Evolutionary conservation across 1,140 invertebrate species (phyloP), one percentile per base, ranked within the genome.

Genomic region (Neodiprion lecontei): DNA sequence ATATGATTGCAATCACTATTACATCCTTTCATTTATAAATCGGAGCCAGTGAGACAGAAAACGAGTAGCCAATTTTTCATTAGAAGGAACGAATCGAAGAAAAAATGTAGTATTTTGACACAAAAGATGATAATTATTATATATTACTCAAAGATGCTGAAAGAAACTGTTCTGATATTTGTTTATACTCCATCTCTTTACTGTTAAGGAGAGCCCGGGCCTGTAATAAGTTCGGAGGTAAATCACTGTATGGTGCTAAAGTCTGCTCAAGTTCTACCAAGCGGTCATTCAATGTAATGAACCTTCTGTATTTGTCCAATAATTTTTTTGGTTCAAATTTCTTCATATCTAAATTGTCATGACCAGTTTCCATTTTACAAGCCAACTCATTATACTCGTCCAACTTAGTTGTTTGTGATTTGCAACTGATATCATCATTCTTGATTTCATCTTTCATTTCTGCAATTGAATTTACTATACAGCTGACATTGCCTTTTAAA

Each of bases 141-240:
- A 61, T 61, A 9, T 14, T 12, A 61, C 53, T 61, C 11, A 9
- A 17, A 61, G 11, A 61, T 61, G 53, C n/a, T 14, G 4, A 4
- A 12, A 61, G 11, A 61, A 12, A 7, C 9, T 5, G 11, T 61
- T 7, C n/a, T 40, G 28, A 14, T 47, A 85, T 73, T 49, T 80
- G 76, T 67, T 84, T 76, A 10, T 84, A 81, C 21, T 86, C 84
- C 70, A 78, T 77, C 61, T 77, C 80, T 75, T 85, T 84, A 40
- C 72, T 67, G 72, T 83, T 80, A 14, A 88, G n/a, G 14, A 80
- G 28, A 61, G 80, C 73, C 80, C 83, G 86, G 50, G 87, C 86
- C 75, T 84, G 79, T 48, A 86, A 72, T 40, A 88, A 82, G 78
- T 87, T 84, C 23, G 85, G 81, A 50, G 86, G 85, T 17, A 88